phyloP scores from a whole-genome alignment of 2,797 vertebrate species.

The Philypnodon macrostomus region DNA sequence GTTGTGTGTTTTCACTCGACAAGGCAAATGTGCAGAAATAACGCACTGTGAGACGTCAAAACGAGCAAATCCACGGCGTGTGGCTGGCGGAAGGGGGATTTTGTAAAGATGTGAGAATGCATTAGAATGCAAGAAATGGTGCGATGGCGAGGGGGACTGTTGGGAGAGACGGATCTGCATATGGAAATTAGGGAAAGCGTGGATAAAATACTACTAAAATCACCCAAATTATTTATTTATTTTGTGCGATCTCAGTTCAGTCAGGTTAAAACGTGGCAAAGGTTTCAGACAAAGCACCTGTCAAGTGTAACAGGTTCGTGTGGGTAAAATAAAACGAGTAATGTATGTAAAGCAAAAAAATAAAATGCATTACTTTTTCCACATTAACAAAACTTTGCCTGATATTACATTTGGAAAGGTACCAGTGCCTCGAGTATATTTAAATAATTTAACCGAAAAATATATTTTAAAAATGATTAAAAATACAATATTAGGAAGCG shows the following conservation, averaged over 20 bases:
- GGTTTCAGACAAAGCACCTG: background rate
- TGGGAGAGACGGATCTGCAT: slow-evolving; percentile 93
- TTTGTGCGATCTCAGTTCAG: slow-evolving; percentile 55
- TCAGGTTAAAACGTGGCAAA: background rate
- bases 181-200: slow-evolving; percentile 93
- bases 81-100: slow-evolving; percentile 53
- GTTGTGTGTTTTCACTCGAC: slow-evolving; percentile 25
- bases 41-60: slow-evolving; percentile 39
- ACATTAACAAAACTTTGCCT: background rate
- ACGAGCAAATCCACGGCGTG: slow-evolving; percentile 55
- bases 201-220: slow-evolving; percentile 86
- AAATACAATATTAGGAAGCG: slow-evolving; percentile 1
- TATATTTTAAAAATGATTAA: too few species aligned
- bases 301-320: background rate
- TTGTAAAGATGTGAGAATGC: slow-evolving; percentile 71
- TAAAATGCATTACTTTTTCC: too few species aligned
- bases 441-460: too few species aligned
- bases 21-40: slow-evolving; percentile 49
- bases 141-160: slow-evolving; percentile 82
- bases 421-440: too few species aligned
- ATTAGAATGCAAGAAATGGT: slow-evolving; percentile 85
- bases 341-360: too few species aligned
- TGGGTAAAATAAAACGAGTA: too few species aligned
- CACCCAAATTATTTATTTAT: slow-evolving; percentile 69
- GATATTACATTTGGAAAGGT: too few species aligned